Evolutionary conservation across 1,140 invertebrate genomes (phyloP), one percentile per base, ranked within the genome.

Genomic region (Diprion similis): DNA sequence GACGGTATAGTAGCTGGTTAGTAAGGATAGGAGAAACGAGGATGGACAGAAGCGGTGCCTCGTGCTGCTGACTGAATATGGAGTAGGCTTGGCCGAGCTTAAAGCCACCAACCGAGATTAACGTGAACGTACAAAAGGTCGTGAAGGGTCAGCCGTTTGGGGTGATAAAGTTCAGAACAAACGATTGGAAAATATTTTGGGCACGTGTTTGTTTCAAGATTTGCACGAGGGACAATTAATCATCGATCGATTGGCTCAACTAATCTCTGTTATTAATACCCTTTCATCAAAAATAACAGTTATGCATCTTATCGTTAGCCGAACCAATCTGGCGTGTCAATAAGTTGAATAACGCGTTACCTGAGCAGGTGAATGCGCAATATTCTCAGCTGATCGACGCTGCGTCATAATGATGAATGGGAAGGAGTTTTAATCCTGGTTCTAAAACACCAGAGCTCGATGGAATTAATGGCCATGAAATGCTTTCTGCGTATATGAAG

Each of bases 21-120:
- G 51, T 59, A 59, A 59, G 51, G 51, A 59, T 59, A 59, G 51
- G 51, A 59, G 51, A 59, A 59, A 59, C 51, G 51, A 59, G 51
- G 51, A 59, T 59, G n/a, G 51, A 37, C 2, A 59, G 51, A 59
- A 59, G 51, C n/a, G 51, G 51, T 59, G 51, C 51, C 51, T 59
- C 6, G 51, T 59, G 51, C 51, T 17, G n/a, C 51, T 17, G 51
- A 59, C 51, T 59, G 51, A 59, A 59, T 59, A 59, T 59, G 51
- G 51, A 59, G 51, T 59, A 59, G 51, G 51, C 51, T 59, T 59
- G 51, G 51, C 6, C 51, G 51, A 59, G 51, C 51, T 59, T 59
- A 59, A 59, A 59, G 51, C 51, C n/a, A 59, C 51, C 51, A 17
- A 59, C 51, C 51, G 51, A 59, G 51, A 59, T 59, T 59, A 59